Percentiles rank a stretch among this genome's conserved stretches.
phyloP scores from a whole-genome alignment of 2,113 vertebrate genomes.

The Arothron firmamentum region DNA sequence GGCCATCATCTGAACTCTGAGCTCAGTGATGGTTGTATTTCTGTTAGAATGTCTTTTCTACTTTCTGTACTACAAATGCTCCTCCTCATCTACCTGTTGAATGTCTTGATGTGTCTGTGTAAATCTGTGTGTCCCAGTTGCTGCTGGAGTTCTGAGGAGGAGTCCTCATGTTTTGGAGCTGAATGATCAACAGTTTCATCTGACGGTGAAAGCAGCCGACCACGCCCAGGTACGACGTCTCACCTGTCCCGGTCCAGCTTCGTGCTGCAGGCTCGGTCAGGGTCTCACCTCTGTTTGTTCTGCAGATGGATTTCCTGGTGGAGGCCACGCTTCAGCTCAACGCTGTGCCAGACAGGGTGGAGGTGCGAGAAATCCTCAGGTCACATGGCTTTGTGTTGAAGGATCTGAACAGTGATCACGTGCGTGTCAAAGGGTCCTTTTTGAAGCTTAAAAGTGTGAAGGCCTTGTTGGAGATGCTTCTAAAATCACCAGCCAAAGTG shows the following conservation, averaged over 20 bases:
- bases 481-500: neutral
- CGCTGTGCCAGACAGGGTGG: slow-evolving; percentile 8
- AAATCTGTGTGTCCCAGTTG: slow-evolving; percentile 27
- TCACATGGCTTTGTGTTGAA: slow-evolving; percentile 24
- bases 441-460: slow-evolving; percentile 39
- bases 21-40: too few relatives aligned
- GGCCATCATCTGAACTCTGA: too few relatives aligned
- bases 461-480: slow-evolving; percentile 33
- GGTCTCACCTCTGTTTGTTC: neutral
- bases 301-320: slow-evolving; percentile 66
- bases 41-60: too few relatives aligned
- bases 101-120: too few relatives aligned
- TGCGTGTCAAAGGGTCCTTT: slow-evolving; percentile 60
- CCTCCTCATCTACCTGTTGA: too few relatives aligned
- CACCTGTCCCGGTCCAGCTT: neutral
- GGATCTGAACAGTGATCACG: neutral
- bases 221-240: slow-evolving; percentile 27
- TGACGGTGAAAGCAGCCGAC: slow-evolving; percentile 29
- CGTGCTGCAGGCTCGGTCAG: neutral
- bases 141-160: slow-evolving; percentile 29
- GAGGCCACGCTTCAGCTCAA: slow-evolving; percentile 43
- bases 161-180: slow-evolving; percentile 32
- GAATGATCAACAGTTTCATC: slow-evolving; percentile 11
- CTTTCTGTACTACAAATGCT: too few relatives aligned
- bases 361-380: slow-evolving; percentile 25